phyloP scores from a whole-genome alignment of 1,140 invertebrate species.

The Drosophila takahashii region DNA sequence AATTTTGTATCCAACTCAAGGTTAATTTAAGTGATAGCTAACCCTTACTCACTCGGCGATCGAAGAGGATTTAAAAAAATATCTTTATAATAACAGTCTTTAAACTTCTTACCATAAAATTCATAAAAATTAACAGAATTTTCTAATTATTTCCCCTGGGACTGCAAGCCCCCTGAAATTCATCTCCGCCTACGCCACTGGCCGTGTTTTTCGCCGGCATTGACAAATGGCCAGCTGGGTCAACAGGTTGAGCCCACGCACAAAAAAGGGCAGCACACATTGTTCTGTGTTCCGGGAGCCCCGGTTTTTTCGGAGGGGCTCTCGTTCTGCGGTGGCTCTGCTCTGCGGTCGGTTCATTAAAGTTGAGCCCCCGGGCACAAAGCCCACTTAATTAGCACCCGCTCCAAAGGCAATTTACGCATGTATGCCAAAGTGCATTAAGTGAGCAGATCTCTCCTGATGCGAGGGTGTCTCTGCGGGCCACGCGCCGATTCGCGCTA shows the following conservation, averaged over 20 bases:
- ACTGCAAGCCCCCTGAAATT: too few relatives aligned
- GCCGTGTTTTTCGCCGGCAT: constrained; percentile 11
- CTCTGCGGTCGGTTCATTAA: constrained; percentile 32
- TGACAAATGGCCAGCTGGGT: constrained; percentile 64
- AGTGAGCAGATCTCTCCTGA: constrained; percentile 51
- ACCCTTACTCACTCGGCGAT: too few relatives aligned
- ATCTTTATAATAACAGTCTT: too few relatives aligned
- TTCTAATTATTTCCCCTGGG: not conserved
- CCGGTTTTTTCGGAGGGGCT: not conserved
- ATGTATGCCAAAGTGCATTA: constrained; percentile 67
- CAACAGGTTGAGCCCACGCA: constrained; percentile 41
- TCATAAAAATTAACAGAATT: too few relatives aligned
- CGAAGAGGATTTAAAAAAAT: too few relatives aligned
- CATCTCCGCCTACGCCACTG: not conserved
- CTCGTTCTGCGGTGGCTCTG: constrained; percentile 2
- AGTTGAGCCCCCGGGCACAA: constrained; percentile 18
- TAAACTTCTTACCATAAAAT: too few relatives aligned
- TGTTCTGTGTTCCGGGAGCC: constrained; percentile 16
- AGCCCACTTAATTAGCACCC: constrained; percentile 59
- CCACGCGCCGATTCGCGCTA: constrained; percentile 47
- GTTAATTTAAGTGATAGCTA: too few relatives aligned
- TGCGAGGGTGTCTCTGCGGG: constrained; percentile 27
- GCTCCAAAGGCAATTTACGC: constrained; percentile 56
- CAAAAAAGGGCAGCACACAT: constrained; percentile 16
- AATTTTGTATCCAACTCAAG: too few relatives aligned